A percentile compares a stretch with the other conserved stretches of the same genome.
Evolutionary conservation across 2,888 invertebrate species (phyloP).

Genomic region (Dysmachus trigonus): DNA sequence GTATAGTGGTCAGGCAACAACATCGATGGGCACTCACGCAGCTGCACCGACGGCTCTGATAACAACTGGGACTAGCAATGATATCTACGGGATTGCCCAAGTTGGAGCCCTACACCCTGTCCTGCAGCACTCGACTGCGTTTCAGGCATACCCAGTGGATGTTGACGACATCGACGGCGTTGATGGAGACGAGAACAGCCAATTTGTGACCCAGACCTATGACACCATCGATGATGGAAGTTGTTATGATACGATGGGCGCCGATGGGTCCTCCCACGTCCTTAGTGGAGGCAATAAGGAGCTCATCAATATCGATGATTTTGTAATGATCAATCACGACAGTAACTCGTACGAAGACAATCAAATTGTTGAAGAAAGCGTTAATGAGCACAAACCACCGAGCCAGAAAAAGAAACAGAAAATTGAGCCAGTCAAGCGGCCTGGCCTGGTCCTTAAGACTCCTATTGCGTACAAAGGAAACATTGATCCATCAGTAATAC

Average conservation of each 20-base stretch:
- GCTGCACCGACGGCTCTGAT: conserved; percentile 57
- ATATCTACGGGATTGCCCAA: conserved; percentile 61
- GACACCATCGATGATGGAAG: conserved; percentile 56
- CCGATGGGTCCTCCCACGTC: conserved; percentile 46
- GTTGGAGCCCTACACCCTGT: conserved; percentile 63
- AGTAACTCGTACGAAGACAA: conserved; percentile 61
- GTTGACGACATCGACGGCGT: conserved; percentile 55
- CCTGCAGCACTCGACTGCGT: conserved; percentile 61
- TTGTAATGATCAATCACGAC: conserved; percentile 60
- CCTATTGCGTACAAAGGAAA: conserved; percentile 82
- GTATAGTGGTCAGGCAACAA: conserved; percentile 61
- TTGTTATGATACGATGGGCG: conserved; percentile 56
- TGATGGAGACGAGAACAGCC: conserved; percentile 48
- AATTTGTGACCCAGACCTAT: conserved; percentile 56
- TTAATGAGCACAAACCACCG: conserved; percentile 23
- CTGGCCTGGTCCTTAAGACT: conserved; percentile 77
- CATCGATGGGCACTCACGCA: conserved; percentile 53
- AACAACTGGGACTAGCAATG: conserved; percentile 56
- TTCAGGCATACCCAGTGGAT: conserved; percentile 60
- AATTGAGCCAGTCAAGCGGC: conserved; percentile 78
- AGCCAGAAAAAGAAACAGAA: conserved; percentile 64
- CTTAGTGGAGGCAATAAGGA: conserved; percentile 59
- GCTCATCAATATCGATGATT: conserved; percentile 64
- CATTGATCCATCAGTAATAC: conserved; percentile 85
- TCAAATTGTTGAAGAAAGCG: conserved; percentile 28